These are phyloP conservation scores for Phytoseiulus persimilis DNA, from an alignment of 2,888 invertebrate genomes.

Conservation along the genomic window DNA sequence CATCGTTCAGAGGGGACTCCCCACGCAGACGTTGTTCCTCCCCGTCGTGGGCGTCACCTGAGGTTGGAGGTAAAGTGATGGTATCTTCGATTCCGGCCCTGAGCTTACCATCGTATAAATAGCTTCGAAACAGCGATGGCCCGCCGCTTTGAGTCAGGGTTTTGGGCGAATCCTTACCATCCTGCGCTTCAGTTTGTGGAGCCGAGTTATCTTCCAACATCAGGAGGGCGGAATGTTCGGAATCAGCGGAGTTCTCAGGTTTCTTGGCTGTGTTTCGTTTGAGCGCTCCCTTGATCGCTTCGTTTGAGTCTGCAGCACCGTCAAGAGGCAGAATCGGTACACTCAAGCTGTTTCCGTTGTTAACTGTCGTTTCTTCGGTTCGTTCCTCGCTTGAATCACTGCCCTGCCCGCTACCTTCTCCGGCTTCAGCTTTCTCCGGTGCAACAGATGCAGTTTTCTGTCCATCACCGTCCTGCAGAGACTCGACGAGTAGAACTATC, in stretches of 20 bases:
- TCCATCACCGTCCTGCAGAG: neutral
- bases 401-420: neutral
- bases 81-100: neutral
- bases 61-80: neutral
- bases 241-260: neutral
- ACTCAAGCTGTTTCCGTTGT: neutral
- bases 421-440: neutral
- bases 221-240: no score
- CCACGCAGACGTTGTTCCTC: neutral
- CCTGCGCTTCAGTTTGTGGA: no score
- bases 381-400: neutral
- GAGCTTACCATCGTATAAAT: neutral
- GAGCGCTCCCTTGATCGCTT: neutral
- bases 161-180: no score
- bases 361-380: neutral
- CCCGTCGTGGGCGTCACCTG: neutral
- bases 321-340: neutral
- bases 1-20: neutral
- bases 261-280: neutral
- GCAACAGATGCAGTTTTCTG: neutral
- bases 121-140: neutral
- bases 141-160: no score
- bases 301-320: neutral
- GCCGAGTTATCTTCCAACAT: no score
- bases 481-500: neutral